Evolutionary conservation across 2,888 invertebrate species (phyloP).

Genomic region (Timema cristinae): DNA sequence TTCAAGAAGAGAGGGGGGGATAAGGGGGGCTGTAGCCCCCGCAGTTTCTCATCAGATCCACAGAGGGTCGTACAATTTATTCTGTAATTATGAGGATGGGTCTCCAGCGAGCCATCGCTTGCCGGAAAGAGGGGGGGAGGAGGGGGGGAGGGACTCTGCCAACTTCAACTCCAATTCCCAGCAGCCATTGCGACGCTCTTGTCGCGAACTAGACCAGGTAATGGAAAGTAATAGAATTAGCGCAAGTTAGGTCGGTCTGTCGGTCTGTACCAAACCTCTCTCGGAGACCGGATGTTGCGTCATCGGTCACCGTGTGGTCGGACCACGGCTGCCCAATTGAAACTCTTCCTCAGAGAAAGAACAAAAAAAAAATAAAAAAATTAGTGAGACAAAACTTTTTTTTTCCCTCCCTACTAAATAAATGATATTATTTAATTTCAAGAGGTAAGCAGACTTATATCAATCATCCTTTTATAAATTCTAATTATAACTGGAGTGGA

Average conservation of each 20-base stretch:
- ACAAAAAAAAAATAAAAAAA: too few species aligned
- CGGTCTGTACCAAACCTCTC: background rate
- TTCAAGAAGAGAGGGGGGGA: background rate
- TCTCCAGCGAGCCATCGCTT: constrained; percentile 29
- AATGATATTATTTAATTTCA: too few species aligned
- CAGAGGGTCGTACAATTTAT: constrained; percentile 30
- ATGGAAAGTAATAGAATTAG: constrained; percentile 36
- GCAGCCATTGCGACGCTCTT: constrained; percentile 3
- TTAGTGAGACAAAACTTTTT: too few species aligned
- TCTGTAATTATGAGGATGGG: constrained; percentile 32
- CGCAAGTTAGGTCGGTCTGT: constrained; percentile 15
- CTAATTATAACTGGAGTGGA: too few species aligned
- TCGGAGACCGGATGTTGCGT: too few species aligned
- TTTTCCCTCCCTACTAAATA: too few species aligned
- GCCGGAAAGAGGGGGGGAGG: background rate
- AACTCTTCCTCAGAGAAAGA: constrained; percentile 4
- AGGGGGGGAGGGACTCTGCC: constrained; percentile 7
- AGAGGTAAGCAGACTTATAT: too few species aligned
- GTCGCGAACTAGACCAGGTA: constrained; percentile 23
- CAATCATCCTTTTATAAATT: too few species aligned
- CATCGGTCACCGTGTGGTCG: constrained; percentile 2
- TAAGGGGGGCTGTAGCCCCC: background rate
- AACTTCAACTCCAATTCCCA: constrained; percentile 11
- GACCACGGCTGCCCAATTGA: constrained; percentile 25
- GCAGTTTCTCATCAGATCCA: constrained; percentile 8